Evolutionary conservation across 1,140 invertebrate genomes (phyloP), one percentile per base, ranked within the genome.

Genomic region (Leptinotarsa undecemlineata): DNA sequence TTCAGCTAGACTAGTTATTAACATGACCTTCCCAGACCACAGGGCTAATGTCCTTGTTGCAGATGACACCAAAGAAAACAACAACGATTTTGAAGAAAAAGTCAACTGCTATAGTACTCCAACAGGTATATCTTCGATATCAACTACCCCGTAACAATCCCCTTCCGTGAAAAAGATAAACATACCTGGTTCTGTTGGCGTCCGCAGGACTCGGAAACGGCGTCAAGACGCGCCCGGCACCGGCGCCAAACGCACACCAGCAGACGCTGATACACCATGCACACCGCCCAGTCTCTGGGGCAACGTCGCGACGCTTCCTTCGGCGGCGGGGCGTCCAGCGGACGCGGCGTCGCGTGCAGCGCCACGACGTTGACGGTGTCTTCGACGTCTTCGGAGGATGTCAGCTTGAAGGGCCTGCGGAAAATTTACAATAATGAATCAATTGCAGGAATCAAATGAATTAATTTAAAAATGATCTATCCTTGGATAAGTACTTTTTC

Each of bases 281-380:
- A 75, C 63, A 67, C 68, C 47, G 26, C 71, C 60, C 73, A 71
- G 70, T 78, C 73, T 66, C 74, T 74, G 15, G 47, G 60, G 63
- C 75, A 76, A 69, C 74, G 75, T 64, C 68, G 51, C 23, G 68
- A 63, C 66, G 67, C 70, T 66, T 21, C 48, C 42, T n/a, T 21
- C 33, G 68, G 15, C 42, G 75, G 17, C 51, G 42, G 47, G n/a
- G 51, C 63, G 57, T 62, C 72, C 26, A 75, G 60, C 47, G 71
- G 77, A 15, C 79, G 72, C 20, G 79, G 79, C 57, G 79, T 80
- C 60, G 77, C 79, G 73, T 80, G 78, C 64, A 80, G 70, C 48
- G 64, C 48, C 61, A 57, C 21, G 20, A 57, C n/a, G 51, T 15
- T 57, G 51, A 19, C 15, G 51, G 15, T 3, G n/a, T 57, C 51